phyloP scores from a whole-genome alignment of 2,113 vertebrate species.

The Nothobranchius kuhntae region DNA sequence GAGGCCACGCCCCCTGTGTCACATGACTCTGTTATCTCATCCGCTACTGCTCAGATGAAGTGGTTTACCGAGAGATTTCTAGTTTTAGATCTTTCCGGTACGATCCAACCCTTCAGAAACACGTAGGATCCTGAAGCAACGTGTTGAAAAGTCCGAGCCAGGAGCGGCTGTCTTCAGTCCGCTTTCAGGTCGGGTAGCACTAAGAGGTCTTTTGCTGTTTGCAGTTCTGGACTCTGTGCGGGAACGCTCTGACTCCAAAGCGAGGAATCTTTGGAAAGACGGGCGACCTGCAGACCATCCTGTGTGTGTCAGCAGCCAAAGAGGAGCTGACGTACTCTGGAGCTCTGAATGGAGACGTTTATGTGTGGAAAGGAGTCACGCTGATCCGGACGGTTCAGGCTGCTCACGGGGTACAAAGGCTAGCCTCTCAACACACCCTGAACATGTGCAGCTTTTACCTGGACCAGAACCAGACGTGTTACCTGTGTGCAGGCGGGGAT shows the following conservation, averaged over 20 bases:
- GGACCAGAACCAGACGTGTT: background rate
- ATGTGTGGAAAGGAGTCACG: slow-evolving; percentile 92
- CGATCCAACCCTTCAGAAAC: too few relatives aligned
- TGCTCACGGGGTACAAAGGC: slow-evolving; percentile 86
- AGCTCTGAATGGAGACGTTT: slow-evolving; percentile 95
- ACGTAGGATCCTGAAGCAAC: too few relatives aligned
- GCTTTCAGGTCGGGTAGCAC: too few relatives aligned
- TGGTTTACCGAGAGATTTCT: too few relatives aligned
- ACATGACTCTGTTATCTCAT: background rate
- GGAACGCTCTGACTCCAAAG: slow-evolving; percentile 93
- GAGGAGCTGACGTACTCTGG: slow-evolving; percentile 95
- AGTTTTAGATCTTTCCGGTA: too few relatives aligned
- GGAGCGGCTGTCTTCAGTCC: too few relatives aligned
- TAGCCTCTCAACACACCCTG: background rate
- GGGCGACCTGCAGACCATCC: slow-evolving; percentile 96
- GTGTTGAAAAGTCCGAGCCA: too few relatives aligned
- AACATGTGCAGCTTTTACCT: too few relatives aligned
- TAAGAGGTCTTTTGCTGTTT: background rate
- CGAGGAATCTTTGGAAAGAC: slow-evolving; percentile 95
- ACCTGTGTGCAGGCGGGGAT: slow-evolving; percentile 87
- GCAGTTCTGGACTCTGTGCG: slow-evolving; percentile 96
- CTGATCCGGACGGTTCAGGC: slow-evolving; percentile 90
- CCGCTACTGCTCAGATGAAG: background rate
- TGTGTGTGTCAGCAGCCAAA: slow-evolving; percentile 91
- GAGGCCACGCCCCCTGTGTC: background rate